These are phyloP conservation scores for Isichthys henryi DNA, from an alignment of 2,113 vertebrate genomes.

Conservation along the genomic window DNA sequence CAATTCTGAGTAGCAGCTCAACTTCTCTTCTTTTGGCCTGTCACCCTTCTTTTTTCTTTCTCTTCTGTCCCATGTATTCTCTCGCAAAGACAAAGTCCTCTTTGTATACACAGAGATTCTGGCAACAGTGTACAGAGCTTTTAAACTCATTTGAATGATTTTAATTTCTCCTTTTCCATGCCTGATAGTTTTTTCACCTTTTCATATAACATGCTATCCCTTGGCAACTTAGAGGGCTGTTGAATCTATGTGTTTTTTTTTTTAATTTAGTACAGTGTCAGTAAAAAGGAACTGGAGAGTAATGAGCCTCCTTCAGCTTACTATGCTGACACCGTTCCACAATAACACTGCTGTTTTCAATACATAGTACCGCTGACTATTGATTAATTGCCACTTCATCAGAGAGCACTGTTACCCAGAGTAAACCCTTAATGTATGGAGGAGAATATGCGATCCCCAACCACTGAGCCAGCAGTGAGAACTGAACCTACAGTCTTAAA, in stretches of 20 bases:
- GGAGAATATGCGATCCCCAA: background rate
- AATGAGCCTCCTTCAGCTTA: constrained; percentile 27
- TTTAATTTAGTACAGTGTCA: background rate
- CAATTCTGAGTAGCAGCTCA: constrained; percentile 45
- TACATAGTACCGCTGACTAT: background rate
- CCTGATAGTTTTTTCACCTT: constrained; percentile 46
- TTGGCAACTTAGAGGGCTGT: constrained; percentile 5
- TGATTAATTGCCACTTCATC: background rate
- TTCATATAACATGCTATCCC: constrained; percentile 15
- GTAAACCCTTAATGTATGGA: background rate
- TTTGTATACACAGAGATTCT: constrained; percentile 57
- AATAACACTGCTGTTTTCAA: background rate
- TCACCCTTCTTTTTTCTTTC: constrained; percentile 49
- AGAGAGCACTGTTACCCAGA: background rate
- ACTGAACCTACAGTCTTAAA: background rate
- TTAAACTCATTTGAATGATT: constrained; percentile 60
- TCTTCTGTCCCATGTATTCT: constrained; percentile 58
- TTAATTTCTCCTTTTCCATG: constrained; percentile 56
- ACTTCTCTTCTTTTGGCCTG: constrained; percentile 48
- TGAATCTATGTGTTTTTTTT: background rate
- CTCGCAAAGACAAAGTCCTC: constrained; percentile 59
- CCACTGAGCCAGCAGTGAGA: background rate
- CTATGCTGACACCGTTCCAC: constrained; percentile 18
- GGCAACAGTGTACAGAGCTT: constrained; percentile 55
- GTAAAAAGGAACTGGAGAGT: background rate